Base-by-base conservation (phyloP, 2,113 vertebrate genomes). In the Varanus komodoensis region DNA sequence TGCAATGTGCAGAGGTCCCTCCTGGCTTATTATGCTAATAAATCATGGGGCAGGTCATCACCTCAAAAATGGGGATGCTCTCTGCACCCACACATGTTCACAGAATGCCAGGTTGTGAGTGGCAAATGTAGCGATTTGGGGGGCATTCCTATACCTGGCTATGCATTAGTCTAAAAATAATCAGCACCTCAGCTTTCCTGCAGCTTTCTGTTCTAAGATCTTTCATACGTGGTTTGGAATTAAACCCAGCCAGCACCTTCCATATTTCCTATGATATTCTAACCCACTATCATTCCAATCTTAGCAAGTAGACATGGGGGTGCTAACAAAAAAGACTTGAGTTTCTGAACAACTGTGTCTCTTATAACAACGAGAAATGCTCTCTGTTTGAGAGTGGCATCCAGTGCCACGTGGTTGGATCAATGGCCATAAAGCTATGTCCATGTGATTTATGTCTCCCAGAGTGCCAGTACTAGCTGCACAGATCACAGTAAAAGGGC, bases 351-450 rank as follows among this genome's bases (percentile, higher is more conserved):
- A 90, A 83, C 89, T 86, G 61, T 54, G 64, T 85, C 48, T 85
- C 82, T 79, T 79, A 29, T 82, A 85, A 84, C n/a, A 79, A 89
- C 82, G 83, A 48, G 74, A 85, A 79, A 23, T 69, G 64, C 89
- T 85, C 61, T 32, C 44, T 80, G 83, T 90, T 64, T 71, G 75
- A 86, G 74, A 50, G 74, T 57, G 48, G 67, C 74, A 86, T 85
- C 64, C 50, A 8, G 25, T 86, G 74, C 82, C 74, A 79, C 50
- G 64, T 90, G 82, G 89, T 86, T 90, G 83, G 89, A 90, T 90
- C 89, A 86, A 90, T 90, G 61, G 89, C 89, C 75, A 71, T 90
- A 86, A 90, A 90, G 64, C 89, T 90, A 75, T 48, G 75, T 80
- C 83, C 67, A 17, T 71, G 48, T 80, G 83, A 90, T 90, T 90